Evolutionary conservation across 2,797 vertebrate genomes (phyloP), one percentile per base, ranked within the genome.

Genomic region (Pelochelys cantorii): DNA sequence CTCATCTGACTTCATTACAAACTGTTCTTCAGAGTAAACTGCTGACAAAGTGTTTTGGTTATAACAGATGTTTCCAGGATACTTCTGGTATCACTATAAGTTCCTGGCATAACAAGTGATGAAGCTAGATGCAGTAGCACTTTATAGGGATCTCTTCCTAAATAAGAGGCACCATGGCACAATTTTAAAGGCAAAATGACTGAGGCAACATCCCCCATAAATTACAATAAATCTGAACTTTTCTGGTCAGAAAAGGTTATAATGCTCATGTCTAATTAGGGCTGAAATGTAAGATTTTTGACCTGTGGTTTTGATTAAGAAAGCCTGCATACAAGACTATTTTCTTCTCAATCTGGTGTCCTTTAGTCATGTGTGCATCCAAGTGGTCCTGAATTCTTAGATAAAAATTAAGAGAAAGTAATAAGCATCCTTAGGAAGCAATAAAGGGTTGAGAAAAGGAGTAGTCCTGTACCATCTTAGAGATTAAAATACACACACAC

Each of bases 341-440:
- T 37, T 42, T 23, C 37, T 48, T 48, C 37, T 14, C 37, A 75
- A 7, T 48, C 37, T 48, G 25, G 34, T 42, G 12, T 74, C 71
- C 11, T 4, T 74, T 13, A 74, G 37, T 74, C 5, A 42, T 74
- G 23, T 74, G 25, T 88, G 90, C 90, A 89, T 91, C 92, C 91
- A 96, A 97, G 92, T 95, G 94, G 95, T 93, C 96, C 95, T 96
- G 86, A 48, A 95, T 91, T 92, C 93, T 86, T 94, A 83, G 86
- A 95, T 60, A 86, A 92, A 94, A 23, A 71, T 37, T 71, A 71
- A 11, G 37, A 92, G 89, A 83, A 83, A 95, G 92, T 87, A 93
- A 68, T 55, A 94, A 92, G 83, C 9, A 84, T 86, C 93, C 95
- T 93, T 87, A 95, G 94, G 95, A 96, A 94, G 93, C 94, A 95